Evolutionary conservation across 1,140 invertebrate species (phyloP), one percentile per base, ranked within the genome.

Genomic region (Amyelois transitella): DNA sequence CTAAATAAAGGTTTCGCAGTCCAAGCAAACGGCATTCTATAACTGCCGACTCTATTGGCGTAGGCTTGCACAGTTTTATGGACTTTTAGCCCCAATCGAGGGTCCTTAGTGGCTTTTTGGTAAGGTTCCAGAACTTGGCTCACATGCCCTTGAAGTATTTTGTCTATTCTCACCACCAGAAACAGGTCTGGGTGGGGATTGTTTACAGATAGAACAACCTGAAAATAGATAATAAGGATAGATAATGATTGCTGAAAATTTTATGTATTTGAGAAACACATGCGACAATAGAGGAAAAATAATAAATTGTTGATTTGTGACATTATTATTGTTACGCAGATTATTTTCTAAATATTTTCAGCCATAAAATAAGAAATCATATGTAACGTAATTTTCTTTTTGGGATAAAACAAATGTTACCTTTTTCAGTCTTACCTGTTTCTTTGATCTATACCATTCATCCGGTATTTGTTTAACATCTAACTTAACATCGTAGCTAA

Each of bases 1-100:
- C 85, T 91, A 84, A 96, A 97, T 24, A 97, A 84, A 25, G 95
- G 95, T 60, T 94, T 92, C 1, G 96, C 96, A 32, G 96, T 93
- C 97, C 97, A 99, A 14, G 95, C 97, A 88, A 99, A 97, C 2
- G 97, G 97, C 96, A 98, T 98, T 66, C 95, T 92, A 85, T 98
- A 98, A 71, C 94, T 94, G 5, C 96, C 96, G 61, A 98, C 91
- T 72, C 94, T 91, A 78, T 95, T 93, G 66, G 94, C 96, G 80
- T 93, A 96, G 25, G 92, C 90, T 79, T 92, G 93, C 60, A 96
- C 94, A 69, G 92, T 92, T 88, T 94, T 96, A 72, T 97, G 94
- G 18, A 96, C 92, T 89, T 97, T 97, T 17, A 93, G 88, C 5
- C 93, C 95, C 48, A 93, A 84, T 72, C 92, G 92, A 5, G 92